Evolutionary conservation across 2,888 invertebrate species (phyloP).

Genomic region (Drosophila mettleri): DNA sequence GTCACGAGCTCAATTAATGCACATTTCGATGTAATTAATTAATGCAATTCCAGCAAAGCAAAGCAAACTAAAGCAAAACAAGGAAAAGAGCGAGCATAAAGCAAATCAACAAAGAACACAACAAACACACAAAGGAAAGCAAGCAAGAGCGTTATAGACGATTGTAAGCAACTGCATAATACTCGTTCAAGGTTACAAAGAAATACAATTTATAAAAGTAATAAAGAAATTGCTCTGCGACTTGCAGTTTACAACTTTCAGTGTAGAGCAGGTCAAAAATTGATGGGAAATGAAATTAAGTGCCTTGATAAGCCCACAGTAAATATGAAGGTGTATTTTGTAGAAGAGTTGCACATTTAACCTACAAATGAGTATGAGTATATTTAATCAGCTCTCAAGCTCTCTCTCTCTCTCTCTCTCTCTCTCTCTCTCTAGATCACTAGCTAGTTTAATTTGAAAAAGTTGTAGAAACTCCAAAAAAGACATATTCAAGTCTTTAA

Average conservation of each 20-base stretch:
- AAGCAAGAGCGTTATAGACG: background rate
- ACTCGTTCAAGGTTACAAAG: background rate
- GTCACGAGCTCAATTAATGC: constrained; percentile 75
- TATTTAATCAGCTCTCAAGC: too few relatives aligned
- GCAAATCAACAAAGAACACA: constrained; percentile 39
- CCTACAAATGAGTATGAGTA: too few relatives aligned
- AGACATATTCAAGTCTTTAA: too few relatives aligned
- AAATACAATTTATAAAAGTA: background rate
- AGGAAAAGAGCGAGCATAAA: constrained; percentile 38
- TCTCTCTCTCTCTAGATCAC: too few relatives aligned
- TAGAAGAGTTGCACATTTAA: too few relatives aligned
- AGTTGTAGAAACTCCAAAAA: too few relatives aligned
- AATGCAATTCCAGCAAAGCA: constrained; percentile 63
- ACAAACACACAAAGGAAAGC: constrained; percentile 25
- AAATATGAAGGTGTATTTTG: too few relatives aligned
- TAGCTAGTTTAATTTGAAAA: too few relatives aligned
- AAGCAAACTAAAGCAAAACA: constrained; percentile 34
- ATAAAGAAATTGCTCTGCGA: background rate
- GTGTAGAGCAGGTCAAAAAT: background rate
- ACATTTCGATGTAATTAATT: constrained; percentile 71
- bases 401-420: too few relatives aligned
- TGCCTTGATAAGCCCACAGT: too few relatives aligned
- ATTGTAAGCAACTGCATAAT: background rate
- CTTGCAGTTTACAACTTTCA: background rate
- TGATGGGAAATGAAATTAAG: too few relatives aligned